Evolutionary conservation across 2,797 vertebrate genomes (phyloP), one percentile per base, ranked within the genome.

Genomic region (Calcarius lapponicus): DNA sequence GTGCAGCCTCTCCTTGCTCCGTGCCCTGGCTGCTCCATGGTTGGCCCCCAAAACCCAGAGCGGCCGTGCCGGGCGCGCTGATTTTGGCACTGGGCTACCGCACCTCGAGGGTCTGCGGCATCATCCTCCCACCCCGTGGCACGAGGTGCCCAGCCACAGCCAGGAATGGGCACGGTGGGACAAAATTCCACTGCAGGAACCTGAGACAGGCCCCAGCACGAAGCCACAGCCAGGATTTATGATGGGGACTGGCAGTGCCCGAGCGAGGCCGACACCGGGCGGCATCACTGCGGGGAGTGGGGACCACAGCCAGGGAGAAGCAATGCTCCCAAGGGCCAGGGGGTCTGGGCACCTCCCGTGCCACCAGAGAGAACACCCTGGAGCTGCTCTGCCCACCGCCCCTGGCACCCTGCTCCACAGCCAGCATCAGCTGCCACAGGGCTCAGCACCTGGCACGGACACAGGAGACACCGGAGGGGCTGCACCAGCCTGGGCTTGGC

Each of bases 331-430:
- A 2, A 42, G 17, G 18, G 28, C 12, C 16, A 4, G 31, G 3
- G 31, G 18, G 2, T 4, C 31, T 29, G 3, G 40, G 28, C 0
- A 0, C 19, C 43, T 69, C 14, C 25, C 3, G 1, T 6, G 20
- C 29, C 75, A 43, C 42, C 0, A 0, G 17, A 45, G 18, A 31
- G 48, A 28, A 31, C 0, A 2, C 43, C 8, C 28, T 2, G 15
- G 53, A 58, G 42, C 81, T 51, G 70, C 53, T 65, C 38, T 21
- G 3, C 32, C 51, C 22, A 2, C 11, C 0, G 0, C 65, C 34
- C 3, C 0, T 0, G 1, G 38, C 1, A 2, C 47, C 51, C 61
- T 6, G n/a, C 29, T 53, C 71, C 50, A 3, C 0, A 0, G 65
- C 26, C 22, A 53, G 38, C 32, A 10, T 2, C 4, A 0, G 18